Evolutionary conservation across 2,113 vertebrate genomes (phyloP).

Genomic region (Suricata suricatta): DNA sequence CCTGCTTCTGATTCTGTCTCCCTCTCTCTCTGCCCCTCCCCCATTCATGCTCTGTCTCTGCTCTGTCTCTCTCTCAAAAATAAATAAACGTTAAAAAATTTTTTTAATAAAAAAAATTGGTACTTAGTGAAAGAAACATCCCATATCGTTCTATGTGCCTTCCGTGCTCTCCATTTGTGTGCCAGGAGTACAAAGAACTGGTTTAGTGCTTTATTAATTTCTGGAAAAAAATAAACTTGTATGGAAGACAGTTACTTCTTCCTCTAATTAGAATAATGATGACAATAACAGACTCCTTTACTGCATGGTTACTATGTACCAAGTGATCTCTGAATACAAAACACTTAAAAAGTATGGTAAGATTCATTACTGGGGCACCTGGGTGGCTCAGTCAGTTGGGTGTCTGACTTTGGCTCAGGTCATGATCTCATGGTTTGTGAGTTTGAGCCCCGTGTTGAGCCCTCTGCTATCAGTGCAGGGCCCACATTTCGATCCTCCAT

Average conservation of each 20-base stretch:
- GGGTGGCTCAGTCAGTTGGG: too few species aligned
- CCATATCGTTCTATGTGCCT: not conserved
- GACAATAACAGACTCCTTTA: not conserved
- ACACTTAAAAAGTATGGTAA: not conserved
- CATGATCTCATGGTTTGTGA: too few species aligned
- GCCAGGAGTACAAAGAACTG: not conserved
- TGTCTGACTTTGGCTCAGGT: too few species aligned
- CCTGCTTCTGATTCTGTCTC: too few species aligned
- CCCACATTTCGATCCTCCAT: too few species aligned
- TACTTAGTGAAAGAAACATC: not conserved
- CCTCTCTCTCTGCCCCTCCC: too few species aligned
- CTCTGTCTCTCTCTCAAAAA: too few species aligned
- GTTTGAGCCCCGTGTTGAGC: too few species aligned
- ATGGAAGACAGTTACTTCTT: not conserved
- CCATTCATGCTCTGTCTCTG: too few species aligned
- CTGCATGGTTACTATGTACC: not conserved
- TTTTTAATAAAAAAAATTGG: not conserved
- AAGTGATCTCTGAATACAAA: not conserved
- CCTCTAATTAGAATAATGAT: not conserved
- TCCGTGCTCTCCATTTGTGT: not conserved
- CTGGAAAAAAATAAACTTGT: not conserved
- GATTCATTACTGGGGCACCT: too few species aligned
- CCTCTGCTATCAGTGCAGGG: too few species aligned
- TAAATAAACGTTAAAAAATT: too few species aligned
- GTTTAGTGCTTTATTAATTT: not conserved